Evolutionary conservation across 2,113 vertebrate species (phyloP).

Genomic region (Phrynocephalus versicolor): DNA sequence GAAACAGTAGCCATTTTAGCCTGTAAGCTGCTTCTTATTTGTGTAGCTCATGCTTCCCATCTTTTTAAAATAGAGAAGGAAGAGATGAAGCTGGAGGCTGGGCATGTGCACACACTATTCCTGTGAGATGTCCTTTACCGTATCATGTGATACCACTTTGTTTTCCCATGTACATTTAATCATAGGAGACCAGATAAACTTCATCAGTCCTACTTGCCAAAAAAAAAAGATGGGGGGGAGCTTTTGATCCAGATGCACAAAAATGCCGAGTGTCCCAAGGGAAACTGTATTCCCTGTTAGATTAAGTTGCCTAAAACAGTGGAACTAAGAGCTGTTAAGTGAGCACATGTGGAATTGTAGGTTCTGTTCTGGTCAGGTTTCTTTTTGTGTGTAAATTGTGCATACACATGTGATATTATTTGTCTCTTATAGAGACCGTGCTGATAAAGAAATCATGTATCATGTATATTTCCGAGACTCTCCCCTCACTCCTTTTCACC

Average conservation of each 20-base stretch:
- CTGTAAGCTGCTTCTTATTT: not conserved
- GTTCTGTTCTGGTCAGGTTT: not conserved
- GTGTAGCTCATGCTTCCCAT: not conserved
- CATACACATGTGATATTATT: not conserved
- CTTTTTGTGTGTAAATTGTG: rapidly evolving
- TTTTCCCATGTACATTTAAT: constrained; percentile 16
- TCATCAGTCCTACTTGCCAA: not conserved
- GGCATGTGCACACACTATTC: not conserved
- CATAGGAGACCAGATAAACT: not conserved
- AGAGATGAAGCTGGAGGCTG: not conserved
- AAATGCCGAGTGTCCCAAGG: not conserved
- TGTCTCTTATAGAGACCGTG: too few species aligned
- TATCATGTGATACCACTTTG: not conserved
- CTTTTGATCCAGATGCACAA: too few species aligned
- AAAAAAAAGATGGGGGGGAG: not conserved
- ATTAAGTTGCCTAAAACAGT: not conserved
- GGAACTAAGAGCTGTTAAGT: not conserved
- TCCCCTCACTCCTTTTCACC: not conserved
- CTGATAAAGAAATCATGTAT: constrained; percentile 13
- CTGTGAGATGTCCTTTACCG: not conserved
- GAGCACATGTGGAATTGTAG: not conserved
- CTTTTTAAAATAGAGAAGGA: not conserved
- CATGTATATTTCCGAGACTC: constrained; percentile 28
- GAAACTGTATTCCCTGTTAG: not conserved
- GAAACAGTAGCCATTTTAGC: not conserved